These are phyloP conservation scores for Limosa lapponica DNA, from an alignment of 2,797 vertebrate species.

Conservation along the genomic window DNA sequence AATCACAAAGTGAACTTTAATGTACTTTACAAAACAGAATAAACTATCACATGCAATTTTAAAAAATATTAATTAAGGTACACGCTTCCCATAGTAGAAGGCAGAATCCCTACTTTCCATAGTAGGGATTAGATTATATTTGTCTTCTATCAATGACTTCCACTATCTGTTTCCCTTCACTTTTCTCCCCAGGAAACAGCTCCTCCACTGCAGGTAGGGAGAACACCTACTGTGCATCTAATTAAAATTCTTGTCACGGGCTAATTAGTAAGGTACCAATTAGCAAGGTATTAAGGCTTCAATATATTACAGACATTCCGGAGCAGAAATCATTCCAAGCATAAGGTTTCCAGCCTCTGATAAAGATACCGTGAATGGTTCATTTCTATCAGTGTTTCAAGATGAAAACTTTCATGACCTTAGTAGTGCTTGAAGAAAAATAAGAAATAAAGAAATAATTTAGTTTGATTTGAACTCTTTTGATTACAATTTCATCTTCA, in stretches of 20 bases:
- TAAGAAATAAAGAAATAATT: background rate
- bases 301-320: background rate
- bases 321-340: constrained; percentile 17
- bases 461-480: background rate
- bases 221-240: constrained; percentile 19
- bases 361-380: background rate
- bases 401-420: background rate
- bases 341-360: background rate
- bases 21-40: background rate
- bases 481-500: background rate
- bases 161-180: background rate
- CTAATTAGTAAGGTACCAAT: constrained; percentile 58
- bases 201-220: background rate
- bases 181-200: background rate
- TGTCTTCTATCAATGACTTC: background rate
- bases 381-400: background rate
- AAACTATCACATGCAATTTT: background rate
- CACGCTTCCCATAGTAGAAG: background rate
- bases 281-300: constrained; percentile 27
- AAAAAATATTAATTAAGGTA: background rate
- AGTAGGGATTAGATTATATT: background rate
- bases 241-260: constrained; percentile 50
- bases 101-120: too few relatives aligned
- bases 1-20: background rate
- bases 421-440: background rate